A percentile compares a stretch with the other conserved stretches of the same genome.
phyloP scores from a whole-genome alignment of 2,888 invertebrate genomes.

The Nymphalis polychloros region DNA sequence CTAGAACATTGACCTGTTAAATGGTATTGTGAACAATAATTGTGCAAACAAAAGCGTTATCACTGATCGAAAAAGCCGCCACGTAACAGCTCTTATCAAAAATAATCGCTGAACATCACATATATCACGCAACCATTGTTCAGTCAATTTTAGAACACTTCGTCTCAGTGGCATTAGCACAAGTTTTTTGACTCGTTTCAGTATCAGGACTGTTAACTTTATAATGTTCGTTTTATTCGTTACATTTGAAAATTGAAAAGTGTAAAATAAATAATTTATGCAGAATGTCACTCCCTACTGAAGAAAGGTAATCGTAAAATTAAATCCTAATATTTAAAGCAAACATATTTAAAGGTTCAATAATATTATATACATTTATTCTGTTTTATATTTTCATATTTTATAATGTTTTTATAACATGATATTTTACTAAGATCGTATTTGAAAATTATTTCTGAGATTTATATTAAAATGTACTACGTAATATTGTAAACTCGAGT shows the following conservation, averaged over 20 bases:
- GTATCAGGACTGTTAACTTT: not conserved
- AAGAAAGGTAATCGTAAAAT: not conserved
- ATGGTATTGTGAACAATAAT: not conserved
- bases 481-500: too few relatives aligned
- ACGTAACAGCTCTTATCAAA: conserved; percentile 22
- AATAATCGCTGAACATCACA: conserved; percentile 15
- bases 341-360: too few relatives aligned
- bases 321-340: too few relatives aligned
- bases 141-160: conserved; percentile 2
- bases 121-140: conserved; percentile 5
- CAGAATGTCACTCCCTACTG: not conserved
- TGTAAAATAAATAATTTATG: not conserved
- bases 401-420: too few relatives aligned
- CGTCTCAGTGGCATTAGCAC: not conserved
- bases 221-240: not conserved
- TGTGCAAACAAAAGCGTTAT: not conserved
- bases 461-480: too few relatives aligned
- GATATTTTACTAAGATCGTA: too few relatives aligned
- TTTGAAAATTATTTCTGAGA: too few relatives aligned
- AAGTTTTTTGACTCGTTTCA: not conserved
- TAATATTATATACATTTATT: too few relatives aligned
- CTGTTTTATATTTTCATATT: too few relatives aligned
- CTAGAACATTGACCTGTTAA: not conserved
- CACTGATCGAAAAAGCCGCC: conserved; percentile 16
- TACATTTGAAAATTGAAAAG: not conserved